Evolutionary conservation across 2,113 vertebrate species (phyloP).

Genomic region (Eubucco bourcierii): DNA sequence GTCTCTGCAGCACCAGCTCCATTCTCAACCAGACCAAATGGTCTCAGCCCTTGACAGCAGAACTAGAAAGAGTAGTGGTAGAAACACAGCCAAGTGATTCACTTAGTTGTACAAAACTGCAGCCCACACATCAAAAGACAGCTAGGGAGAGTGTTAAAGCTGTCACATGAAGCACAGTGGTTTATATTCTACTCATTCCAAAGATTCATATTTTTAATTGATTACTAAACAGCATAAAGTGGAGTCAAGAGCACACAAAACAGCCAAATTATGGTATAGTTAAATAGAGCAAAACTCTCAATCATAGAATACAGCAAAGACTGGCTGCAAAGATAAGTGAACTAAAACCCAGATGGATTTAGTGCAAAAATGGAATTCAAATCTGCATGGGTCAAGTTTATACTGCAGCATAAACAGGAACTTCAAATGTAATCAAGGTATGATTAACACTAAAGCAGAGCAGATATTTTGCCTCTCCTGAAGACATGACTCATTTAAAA

Average conservation of each 20-base stretch:
- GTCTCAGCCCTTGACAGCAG: neutral
- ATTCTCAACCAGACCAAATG: neutral
- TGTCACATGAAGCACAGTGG: neutral
- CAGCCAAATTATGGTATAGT: neutral
- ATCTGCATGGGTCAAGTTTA: neutral
- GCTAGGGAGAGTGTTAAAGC: neutral
- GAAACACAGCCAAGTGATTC: neutral
- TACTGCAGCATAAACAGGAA: neutral
- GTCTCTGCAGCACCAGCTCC: neutral
- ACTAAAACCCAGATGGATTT: neutral
- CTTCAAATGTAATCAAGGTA: neutral
- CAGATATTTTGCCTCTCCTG: neutral
- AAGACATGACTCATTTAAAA: neutral
- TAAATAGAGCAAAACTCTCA: neutral
- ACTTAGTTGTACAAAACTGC: neutral
- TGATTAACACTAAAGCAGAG: neutral
- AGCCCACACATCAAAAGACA: neutral
- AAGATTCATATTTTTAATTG: neutral
- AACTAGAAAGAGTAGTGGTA: neutral
- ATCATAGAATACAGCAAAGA: neutral
- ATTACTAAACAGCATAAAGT: constrained; percentile 7
- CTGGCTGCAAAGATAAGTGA: neutral
- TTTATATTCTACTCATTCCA: neutral
- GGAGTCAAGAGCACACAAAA: neutral
- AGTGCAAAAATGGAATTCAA: neutral